Percentiles rank a stretch among this genome's conserved stretches.
These are phyloP conservation scores for Bubo bubo DNA, from an alignment of 2,113 vertebrate species.

Conservation along the genomic window DNA sequence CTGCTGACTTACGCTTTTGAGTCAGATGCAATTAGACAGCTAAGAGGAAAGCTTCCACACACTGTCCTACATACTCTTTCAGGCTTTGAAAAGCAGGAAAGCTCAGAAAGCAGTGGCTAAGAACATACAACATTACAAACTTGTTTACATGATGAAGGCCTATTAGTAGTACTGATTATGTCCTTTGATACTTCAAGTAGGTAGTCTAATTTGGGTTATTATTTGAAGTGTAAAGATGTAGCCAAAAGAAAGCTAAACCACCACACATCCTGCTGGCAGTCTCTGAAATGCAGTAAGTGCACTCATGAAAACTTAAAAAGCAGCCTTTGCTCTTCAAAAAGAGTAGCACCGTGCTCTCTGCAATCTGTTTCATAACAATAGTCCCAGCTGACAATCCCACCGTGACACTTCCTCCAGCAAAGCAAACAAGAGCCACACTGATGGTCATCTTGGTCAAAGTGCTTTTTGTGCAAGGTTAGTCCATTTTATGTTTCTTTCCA, in stretches of 20 bases:
- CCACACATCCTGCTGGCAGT: neutral
- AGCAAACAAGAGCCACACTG: neutral
- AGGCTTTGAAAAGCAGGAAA: neutral
- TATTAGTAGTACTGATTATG: neutral
- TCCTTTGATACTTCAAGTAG: neutral
- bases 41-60: slow-evolving; percentile 8
- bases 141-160: neutral
- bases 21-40: slow-evolving; percentile 34
- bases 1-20: neutral
- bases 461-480: neutral
- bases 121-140: neutral
- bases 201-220: neutral
- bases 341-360: neutral
- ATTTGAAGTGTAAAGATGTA: neutral
- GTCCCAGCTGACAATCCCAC: neutral
- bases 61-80: slow-evolving; percentile 12
- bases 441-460: neutral
- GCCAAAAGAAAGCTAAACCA: slow-evolving; percentile 25
- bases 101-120: neutral
- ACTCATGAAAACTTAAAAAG: slow-evolving; percentile 8
- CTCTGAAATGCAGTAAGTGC: neutral
- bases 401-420: neutral
- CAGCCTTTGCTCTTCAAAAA: neutral
- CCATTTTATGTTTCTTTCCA: neutral
- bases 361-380: neutral